Evolutionary conservation across 2,888 invertebrate species (phyloP).

Genomic region (Pristionchus japonicus): DNA sequence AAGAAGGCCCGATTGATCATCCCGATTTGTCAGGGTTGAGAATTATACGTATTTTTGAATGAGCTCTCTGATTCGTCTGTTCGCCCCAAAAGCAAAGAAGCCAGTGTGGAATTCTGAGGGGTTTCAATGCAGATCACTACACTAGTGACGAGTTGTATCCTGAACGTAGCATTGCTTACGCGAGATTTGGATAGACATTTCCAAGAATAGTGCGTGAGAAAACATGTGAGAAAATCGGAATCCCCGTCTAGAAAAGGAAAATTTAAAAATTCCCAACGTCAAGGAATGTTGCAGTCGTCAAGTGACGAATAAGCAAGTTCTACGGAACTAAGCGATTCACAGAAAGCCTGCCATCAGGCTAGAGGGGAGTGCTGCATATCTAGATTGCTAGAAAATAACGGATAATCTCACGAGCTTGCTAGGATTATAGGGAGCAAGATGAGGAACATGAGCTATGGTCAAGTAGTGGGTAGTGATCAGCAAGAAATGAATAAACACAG

Average conservation of each 20-base stretch:
- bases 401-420: not conserved
- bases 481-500: not conserved
- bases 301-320: too few relatives aligned
- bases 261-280: too few relatives aligned
- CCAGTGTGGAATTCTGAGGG: not conserved
- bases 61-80: not conserved
- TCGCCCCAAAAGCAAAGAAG: not conserved
- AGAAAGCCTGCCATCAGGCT: too few relatives aligned
- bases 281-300: too few relatives aligned
- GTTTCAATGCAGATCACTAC: not conserved
- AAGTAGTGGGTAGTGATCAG: not conserved
- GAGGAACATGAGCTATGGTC: not conserved
- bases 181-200: not conserved
- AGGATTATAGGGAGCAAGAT: not conserved
- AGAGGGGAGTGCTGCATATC: not conserved
- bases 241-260: too few relatives aligned
- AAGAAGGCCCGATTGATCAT: too few relatives aligned
- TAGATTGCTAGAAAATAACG: not conserved
- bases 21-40: too few relatives aligned
- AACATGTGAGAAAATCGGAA: too few relatives aligned
- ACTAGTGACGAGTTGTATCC: not conserved
- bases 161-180: not conserved
- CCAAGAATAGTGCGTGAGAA: too few relatives aligned
- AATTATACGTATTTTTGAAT: too few relatives aligned
- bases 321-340: too few relatives aligned